Percentiles rank a stretch among this genome's conserved stretches.
phyloP scores from a whole-genome alignment of 2,888 invertebrate genomes.

The Gerris lacustris region DNA sequence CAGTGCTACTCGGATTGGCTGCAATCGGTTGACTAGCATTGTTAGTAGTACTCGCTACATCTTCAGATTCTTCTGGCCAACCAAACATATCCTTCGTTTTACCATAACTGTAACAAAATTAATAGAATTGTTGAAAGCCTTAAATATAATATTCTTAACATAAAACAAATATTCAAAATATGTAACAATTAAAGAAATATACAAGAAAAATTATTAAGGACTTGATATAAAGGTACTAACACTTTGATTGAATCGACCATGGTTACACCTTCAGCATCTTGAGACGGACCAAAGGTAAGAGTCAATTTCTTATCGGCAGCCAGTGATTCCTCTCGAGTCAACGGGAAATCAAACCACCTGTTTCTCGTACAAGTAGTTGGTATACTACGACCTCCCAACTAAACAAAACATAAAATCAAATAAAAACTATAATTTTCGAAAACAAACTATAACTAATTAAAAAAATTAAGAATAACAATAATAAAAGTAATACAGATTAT shows the following conservation, averaged over 20 bases:
- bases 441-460: slow-evolving; percentile 12
- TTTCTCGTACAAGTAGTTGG: slow-evolving; percentile 58
- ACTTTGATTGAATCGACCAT: slow-evolving; percentile 91
- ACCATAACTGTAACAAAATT: slow-evolving; percentile 53
- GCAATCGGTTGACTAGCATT: slow-evolving; percentile 26
- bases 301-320: slow-evolving; percentile 83
- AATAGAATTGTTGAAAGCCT: background rate
- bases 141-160: too few species aligned
- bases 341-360: slow-evolving; percentile 91
- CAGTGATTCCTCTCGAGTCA: slow-evolving; percentile 85
- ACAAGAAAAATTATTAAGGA: background rate
- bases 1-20: background rate
- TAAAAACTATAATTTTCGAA: slow-evolving; percentile 33
- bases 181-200: background rate
- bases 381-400: slow-evolving; percentile 58
- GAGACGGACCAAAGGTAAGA: slow-evolving; percentile 69
- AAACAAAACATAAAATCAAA: slow-evolving; percentile 34
- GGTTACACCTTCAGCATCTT: slow-evolving; percentile 75
- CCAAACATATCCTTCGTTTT: slow-evolving; percentile 91
- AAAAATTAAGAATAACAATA: slow-evolving; percentile 11
- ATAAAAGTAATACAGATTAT: background rate
- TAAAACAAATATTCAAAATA: too few species aligned
- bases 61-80: slow-evolving; percentile 93
- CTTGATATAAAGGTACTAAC: slow-evolving; percentile 33
- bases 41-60: slow-evolving; percentile 38